These are phyloP conservation scores for Ceyx melanurus DNA, from an alignment of 2,113 vertebrate species.

Conservation along the genomic window DNA sequence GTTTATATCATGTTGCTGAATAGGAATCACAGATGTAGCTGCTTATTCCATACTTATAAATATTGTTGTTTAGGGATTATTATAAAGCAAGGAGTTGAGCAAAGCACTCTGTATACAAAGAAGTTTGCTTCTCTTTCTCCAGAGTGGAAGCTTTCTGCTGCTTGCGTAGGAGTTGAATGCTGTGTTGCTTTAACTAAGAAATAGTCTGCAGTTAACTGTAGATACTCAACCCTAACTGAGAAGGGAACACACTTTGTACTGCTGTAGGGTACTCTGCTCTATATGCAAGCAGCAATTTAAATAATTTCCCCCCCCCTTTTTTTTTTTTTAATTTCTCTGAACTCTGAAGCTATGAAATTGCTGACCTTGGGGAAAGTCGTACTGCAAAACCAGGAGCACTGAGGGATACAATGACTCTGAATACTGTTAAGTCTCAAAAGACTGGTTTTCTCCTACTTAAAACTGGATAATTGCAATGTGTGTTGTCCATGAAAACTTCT, in stretches of 20 bases:
- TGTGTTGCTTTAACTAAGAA: not conserved
- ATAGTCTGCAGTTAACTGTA: not conserved
- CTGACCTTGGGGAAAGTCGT: not conserved
- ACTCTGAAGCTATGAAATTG: not conserved
- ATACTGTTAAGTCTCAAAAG: not conserved
- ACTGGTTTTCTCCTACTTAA: not conserved
- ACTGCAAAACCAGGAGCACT: not conserved
- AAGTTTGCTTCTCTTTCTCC: not conserved
- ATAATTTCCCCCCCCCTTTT: not conserved
- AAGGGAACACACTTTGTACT: not conserved
- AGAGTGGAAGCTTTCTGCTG: not conserved
- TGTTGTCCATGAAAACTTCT: not conserved
- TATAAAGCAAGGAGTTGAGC: not conserved
- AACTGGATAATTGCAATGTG: not conserved
- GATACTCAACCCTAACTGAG: not conserved
- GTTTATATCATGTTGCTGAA: not conserved
- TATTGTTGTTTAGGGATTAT: not conserved
- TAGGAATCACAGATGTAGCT: not conserved
- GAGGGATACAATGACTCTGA: not conserved
- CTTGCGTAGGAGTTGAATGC: not conserved
- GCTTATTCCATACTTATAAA: not conserved
- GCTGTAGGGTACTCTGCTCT: not conserved
- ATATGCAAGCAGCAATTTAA: conserved; percentile 2
- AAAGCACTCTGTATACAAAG: not conserved
- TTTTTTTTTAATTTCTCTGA: not conserved